Evolutionary conservation across 2,113 vertebrate species (phyloP).

Genomic region (Chunga burmeisteri): DNA sequence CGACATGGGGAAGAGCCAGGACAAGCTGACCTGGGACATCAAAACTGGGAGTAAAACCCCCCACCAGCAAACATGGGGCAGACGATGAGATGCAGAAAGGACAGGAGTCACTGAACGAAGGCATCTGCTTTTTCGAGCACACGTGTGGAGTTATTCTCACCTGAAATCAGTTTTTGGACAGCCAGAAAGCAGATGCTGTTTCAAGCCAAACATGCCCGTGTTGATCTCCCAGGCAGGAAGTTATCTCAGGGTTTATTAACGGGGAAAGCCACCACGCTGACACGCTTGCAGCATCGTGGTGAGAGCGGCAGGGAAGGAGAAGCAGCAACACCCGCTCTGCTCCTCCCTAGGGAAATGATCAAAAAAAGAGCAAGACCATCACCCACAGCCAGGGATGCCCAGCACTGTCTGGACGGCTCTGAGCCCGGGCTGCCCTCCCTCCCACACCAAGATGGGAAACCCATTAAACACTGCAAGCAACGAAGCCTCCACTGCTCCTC

Average conservation of each 20-base stretch:
- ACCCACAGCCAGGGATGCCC: not conserved
- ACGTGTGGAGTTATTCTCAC: not conserved
- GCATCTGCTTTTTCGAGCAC: not conserved
- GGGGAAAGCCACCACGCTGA: not conserved
- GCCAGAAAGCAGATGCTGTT: not conserved
- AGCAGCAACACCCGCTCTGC: not conserved
- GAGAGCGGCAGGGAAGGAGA: not conserved
- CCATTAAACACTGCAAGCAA: constrained; percentile 7
- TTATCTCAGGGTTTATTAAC: not conserved
- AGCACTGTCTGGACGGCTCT: fast-evolving
- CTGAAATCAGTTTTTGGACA: constrained; percentile 35
- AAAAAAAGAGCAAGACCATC: not conserved
- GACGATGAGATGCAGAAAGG: not conserved
- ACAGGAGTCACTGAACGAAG: not conserved
- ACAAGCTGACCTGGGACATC: not conserved
- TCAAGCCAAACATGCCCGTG: not conserved
- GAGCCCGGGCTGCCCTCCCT: not conserved
- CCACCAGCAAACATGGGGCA: fast-evolving
- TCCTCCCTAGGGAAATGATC: not conserved
- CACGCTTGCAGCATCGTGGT: fast-evolving
- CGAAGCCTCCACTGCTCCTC: not conserved
- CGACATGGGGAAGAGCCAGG: fast-evolving
- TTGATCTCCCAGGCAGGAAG: not conserved
- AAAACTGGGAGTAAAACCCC: not conserved
- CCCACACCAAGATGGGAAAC: constrained; percentile 34